Evolutionary conservation across 1,140 invertebrate genomes (phyloP), one percentile per base, ranked within the genome.

Genomic region (Streblospio benedicti): DNA sequence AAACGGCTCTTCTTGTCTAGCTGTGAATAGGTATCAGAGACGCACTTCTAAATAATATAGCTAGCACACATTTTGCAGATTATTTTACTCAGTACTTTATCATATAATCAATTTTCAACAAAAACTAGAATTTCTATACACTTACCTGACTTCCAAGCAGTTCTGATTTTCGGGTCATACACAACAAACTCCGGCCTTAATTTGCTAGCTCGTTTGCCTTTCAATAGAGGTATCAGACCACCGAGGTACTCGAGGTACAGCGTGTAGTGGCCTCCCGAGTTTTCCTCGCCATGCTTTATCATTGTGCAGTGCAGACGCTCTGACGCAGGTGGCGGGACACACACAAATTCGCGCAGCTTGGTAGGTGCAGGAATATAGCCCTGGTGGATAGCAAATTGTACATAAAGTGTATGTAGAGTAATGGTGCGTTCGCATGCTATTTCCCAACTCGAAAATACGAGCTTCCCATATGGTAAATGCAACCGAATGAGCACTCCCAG

Each of bases 181-280:
- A 99, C 98, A 31, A 98, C 90, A 78, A 99, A 99, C 76, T 98
- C 95, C 0, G 96, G 95, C 49, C 93, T 83, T 50, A 99, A 89
- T 80, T 97, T 97, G 71, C 92, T 96, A 4, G 90, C 95, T 56
- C 93, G 80, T 70, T 95, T 91, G 16, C 94, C 95, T 72, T 97
- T 95, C 14, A 99, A 82, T 35, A 99, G 81, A 0, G 96, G 96
- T 51, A 99, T 90, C 9, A 98, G 80, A 9, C 94, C 95, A 2
- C 95, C 95, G 1, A 98, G 80, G 73, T 97, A 96, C 76, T 98
- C 76, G 57, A 98, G 80, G 75, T 97, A 99, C 9, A 99, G 81
- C 0, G 93, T 96, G 73, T 97, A 99, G 69, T 87, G 90, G 2
- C 87, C 89, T 16, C 88, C 74, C n/a, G 75, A 75, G 57, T 76